phyloP scores from a whole-genome alignment of 2,797 vertebrate genomes.

The Adelosebastes latens region DNA sequence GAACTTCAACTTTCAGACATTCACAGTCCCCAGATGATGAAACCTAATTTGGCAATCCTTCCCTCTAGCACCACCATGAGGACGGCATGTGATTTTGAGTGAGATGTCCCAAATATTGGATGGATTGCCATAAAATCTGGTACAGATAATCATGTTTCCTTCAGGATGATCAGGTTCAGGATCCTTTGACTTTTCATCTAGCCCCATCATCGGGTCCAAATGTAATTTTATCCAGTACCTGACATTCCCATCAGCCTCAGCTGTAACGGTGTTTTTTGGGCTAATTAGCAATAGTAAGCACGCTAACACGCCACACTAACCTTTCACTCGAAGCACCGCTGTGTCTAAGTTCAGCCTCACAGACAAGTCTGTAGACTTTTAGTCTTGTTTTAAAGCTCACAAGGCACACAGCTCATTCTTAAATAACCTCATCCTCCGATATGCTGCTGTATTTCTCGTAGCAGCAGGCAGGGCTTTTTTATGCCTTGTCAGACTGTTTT shows the following conservation, averaged over 20 bases:
- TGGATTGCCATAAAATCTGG: neutral
- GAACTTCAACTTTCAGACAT: neutral
- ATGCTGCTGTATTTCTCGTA: neutral
- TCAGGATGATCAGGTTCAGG: too few species aligned
- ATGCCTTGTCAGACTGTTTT: neutral
- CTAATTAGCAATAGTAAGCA: neutral
- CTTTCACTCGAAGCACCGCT: neutral
- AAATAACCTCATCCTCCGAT: constrained; percentile 10
- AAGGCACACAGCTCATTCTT: neutral
- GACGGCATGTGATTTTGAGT: neutral
- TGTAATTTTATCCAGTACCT: neutral
- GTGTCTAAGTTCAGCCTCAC: neutral
- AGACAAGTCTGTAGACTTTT: neutral
- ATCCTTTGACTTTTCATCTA: neutral
- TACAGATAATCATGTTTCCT: too few species aligned
- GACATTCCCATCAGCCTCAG: neutral
- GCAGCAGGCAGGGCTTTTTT: neutral
- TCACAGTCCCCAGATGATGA: neutral
- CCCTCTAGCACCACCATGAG: neutral
- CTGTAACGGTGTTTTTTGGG: neutral
- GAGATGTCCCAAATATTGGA: neutral
- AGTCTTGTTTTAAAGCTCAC: constrained; percentile 1
- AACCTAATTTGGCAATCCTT: neutral
- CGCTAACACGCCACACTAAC: neutral
- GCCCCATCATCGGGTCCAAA: neutral